phyloP scores from a whole-genome alignment of 53 echinoderm and acorn worm species.

The Arbacia lixula region DNA sequence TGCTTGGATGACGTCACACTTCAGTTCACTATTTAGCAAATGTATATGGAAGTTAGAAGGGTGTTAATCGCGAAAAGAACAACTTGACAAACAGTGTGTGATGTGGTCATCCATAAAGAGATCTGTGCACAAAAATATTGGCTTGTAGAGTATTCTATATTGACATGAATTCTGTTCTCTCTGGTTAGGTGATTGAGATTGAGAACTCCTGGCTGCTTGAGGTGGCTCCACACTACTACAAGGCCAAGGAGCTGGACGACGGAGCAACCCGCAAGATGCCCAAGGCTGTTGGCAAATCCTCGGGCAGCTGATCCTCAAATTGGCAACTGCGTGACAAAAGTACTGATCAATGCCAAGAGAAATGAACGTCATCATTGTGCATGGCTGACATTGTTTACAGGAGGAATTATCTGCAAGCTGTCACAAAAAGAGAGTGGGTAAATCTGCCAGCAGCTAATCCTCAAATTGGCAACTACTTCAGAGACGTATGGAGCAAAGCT shows the following conservation, averaged over 20 bases:
- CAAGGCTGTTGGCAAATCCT: slow-evolving; percentile 81
- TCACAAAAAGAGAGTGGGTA: neutral
- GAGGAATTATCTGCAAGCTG: neutral
- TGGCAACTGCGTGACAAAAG: neutral
- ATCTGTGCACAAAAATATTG: no score
- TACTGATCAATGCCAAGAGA: neutral
- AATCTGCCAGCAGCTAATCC: neutral
- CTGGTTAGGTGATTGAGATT: slow-evolving; percentile 86
- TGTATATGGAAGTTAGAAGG: no score
- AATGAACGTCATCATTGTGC: neutral
- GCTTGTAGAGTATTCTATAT: no score
- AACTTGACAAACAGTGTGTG: no score
- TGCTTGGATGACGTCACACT: no score
- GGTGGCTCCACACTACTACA: slow-evolving; percentile 98
- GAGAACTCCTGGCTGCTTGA: slow-evolving; percentile 94
- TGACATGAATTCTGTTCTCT: neutral
- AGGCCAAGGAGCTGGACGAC: slow-evolving; percentile 95
- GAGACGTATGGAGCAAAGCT: no score
- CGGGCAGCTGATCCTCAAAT: slow-evolving; percentile 35
- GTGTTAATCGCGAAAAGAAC: no score
- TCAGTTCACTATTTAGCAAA: no score
- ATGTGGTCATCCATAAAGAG: no score
- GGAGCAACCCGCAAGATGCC: slow-evolving; percentile 90
- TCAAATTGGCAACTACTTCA: no score
- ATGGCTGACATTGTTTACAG: neutral